Evolutionary conservation across 2,113 vertebrate species (phyloP).

Genomic region (Pogona vitticeps): DNA sequence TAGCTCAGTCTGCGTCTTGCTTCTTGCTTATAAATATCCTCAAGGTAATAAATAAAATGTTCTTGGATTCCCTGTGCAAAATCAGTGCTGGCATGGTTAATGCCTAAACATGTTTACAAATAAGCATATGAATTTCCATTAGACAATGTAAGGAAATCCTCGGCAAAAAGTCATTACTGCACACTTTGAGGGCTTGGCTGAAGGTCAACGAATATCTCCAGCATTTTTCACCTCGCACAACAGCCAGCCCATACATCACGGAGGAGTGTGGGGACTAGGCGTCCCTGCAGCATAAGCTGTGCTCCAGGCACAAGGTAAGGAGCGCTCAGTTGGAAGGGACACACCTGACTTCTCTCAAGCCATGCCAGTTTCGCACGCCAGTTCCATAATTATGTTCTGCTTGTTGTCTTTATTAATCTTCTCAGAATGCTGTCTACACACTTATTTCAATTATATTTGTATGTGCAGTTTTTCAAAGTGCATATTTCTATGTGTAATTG

Average conservation of each 20-base stretch:
- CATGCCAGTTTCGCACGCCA: background rate
- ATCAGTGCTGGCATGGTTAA: background rate
- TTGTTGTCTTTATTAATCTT: background rate
- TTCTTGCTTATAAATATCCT: background rate
- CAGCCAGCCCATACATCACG: too few relatives aligned
- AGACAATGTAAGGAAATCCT: background rate
- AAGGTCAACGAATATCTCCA: background rate
- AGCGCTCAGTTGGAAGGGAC: background rate
- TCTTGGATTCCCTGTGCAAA: background rate
- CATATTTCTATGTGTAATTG: background rate
- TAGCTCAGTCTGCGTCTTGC: background rate
- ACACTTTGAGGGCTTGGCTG: background rate
- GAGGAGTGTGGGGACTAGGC: background rate
- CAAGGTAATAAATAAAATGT: constrained; percentile 2
- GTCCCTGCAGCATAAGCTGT: background rate
- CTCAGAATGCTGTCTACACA: background rate
- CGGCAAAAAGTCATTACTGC: background rate
- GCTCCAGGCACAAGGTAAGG: background rate
- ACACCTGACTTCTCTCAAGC: background rate
- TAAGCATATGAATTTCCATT: background rate
- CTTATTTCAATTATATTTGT: background rate
- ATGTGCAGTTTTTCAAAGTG: background rate
- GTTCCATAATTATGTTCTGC: background rate
- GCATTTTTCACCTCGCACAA: background rate
- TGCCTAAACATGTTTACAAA: background rate